phyloP scores from a whole-genome alignment of 64 coral and sea anemone genomes.

The Montipora capricornis region DNA sequence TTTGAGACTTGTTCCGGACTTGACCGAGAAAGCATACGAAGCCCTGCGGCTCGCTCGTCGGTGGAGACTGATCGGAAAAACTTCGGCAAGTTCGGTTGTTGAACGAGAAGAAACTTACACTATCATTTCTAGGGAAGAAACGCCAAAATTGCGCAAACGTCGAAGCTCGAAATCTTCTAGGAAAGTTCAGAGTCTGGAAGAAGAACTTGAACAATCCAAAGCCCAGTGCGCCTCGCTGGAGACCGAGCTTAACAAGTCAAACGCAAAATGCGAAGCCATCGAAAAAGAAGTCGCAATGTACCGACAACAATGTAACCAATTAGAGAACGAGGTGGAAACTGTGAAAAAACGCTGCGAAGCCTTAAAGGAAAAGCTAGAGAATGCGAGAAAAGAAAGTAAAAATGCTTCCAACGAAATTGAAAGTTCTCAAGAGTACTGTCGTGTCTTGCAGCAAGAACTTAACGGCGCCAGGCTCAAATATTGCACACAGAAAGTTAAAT shows the following conservation, averaged over 20 bases:
- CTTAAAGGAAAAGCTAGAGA: slow-evolving; percentile 81
- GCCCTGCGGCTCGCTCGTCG: slow-evolving; percentile 82
- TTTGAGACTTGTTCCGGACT: slow-evolving; percentile 85
- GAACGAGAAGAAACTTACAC: slow-evolving; percentile 80
- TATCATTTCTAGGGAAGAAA: slow-evolving; percentile 40
- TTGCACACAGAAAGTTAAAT: slow-evolving; percentile 92
- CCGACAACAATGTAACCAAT: slow-evolving; percentile 85
- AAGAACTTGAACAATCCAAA: slow-evolving; percentile 79
- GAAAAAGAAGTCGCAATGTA: slow-evolving; percentile 87
- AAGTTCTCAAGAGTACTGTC: slow-evolving; percentile 88
- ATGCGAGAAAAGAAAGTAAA: slow-evolving; percentile 55
- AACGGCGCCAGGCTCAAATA: slow-evolving; percentile 94
- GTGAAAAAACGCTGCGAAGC: slow-evolving; percentile 77
- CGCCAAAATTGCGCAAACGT: slow-evolving; percentile 25
- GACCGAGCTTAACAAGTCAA: slow-evolving; percentile 83
- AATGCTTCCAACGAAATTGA: slow-evolving; percentile 46
- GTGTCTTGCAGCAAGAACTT: slow-evolving; percentile 91
- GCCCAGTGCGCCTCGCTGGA: slow-evolving; percentile 67
- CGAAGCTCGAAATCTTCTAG: slow-evolving; percentile 62
- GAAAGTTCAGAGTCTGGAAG: slow-evolving; percentile 66
- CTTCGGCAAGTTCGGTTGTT: slow-evolving; percentile 45
- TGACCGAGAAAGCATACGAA: slow-evolving; percentile 88
- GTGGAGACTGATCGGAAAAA: slow-evolving; percentile 82
- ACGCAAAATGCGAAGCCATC: slow-evolving; percentile 67
- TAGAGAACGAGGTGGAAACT: slow-evolving; percentile 85